Evolutionary conservation across 2,888 invertebrate species (phyloP).

Genomic region (Tyria jacobaeae): DNA sequence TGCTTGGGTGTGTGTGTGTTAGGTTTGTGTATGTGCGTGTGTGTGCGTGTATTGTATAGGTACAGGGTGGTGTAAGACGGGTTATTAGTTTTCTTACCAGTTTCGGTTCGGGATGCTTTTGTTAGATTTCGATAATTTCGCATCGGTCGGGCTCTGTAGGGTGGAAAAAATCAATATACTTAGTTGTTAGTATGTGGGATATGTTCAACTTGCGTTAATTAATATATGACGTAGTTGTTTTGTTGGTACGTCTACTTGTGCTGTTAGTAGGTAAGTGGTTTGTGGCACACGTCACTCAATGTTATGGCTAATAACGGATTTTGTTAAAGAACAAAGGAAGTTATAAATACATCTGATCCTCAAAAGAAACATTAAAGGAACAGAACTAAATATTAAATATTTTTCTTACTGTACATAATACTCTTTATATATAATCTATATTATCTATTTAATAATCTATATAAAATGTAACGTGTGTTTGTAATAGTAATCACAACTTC

Average conservation of each 20-base stretch:
- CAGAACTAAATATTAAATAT: no score
- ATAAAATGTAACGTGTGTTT: no score
- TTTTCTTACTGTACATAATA: no score
- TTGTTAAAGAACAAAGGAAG: slow-evolving; percentile 2
- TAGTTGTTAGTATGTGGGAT: slow-evolving; percentile 52
- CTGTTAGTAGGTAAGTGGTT: background rate
- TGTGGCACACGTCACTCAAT: slow-evolving; percentile 1
- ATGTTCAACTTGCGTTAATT: slow-evolving; percentile 51
- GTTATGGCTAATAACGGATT: slow-evolving; percentile 5
- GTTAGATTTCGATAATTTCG: slow-evolving; percentile 87
- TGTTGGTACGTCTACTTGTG: slow-evolving; percentile 20
- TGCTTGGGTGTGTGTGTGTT: slow-evolving; percentile 45
- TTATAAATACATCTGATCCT: background rate
- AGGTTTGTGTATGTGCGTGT: slow-evolving; percentile 48
- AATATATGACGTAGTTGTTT: slow-evolving; percentile 46
- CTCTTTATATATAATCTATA: no score
- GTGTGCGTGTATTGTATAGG: slow-evolving; percentile 43
- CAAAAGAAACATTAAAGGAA: no score
- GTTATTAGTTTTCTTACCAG: slow-evolving; percentile 86
- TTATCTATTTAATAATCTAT: no score
- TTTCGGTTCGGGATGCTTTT: slow-evolving; percentile 80
- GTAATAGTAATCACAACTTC: no score
- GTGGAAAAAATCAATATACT: slow-evolving; percentile 67
- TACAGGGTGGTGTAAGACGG: slow-evolving; percentile 74
- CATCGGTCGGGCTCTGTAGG: slow-evolving; percentile 68